These are phyloP conservation scores for Diuraphis noxia DNA, from an alignment of 1,140 invertebrate genomes.

Conservation along the genomic window DNA sequence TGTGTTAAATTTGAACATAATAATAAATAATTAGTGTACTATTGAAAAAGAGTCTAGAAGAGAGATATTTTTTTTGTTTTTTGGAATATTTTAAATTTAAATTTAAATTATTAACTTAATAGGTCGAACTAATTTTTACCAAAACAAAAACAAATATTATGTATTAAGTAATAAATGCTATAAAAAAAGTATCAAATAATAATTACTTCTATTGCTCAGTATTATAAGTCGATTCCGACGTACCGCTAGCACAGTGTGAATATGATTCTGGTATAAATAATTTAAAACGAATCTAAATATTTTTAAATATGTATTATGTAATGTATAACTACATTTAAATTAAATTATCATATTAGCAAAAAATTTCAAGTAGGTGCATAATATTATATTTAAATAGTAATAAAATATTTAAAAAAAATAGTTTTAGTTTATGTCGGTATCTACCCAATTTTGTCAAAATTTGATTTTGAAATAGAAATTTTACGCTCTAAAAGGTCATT, in stretches of 20 bases:
- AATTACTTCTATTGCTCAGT: no score
- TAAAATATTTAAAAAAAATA: not conserved
- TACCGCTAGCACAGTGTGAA: not conserved
- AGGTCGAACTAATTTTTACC: not conserved
- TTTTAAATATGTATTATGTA: no score
- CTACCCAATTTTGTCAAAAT: not conserved
- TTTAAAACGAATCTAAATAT: not conserved
- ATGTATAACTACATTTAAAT: not conserved
- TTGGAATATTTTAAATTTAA: no score
- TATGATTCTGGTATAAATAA: not conserved
- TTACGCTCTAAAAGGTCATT: no score
- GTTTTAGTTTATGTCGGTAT: not conserved
- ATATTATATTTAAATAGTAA: not conserved
- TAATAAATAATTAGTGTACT: not conserved
- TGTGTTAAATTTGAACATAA: not conserved
- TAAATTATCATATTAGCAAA: not conserved
- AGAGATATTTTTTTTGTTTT: no score
- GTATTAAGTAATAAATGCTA: no score
- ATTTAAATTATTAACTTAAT: not conserved
- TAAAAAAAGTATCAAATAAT: no score
- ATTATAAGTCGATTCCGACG: not conserved
- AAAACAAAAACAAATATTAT: not conserved
- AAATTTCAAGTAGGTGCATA: not conserved
- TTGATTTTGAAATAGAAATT: not conserved
- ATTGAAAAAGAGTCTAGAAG: not conserved